These are phyloP conservation scores for Bombus sylvicola DNA, from an alignment of 1,140 invertebrate genomes.

Conservation along the genomic window DNA sequence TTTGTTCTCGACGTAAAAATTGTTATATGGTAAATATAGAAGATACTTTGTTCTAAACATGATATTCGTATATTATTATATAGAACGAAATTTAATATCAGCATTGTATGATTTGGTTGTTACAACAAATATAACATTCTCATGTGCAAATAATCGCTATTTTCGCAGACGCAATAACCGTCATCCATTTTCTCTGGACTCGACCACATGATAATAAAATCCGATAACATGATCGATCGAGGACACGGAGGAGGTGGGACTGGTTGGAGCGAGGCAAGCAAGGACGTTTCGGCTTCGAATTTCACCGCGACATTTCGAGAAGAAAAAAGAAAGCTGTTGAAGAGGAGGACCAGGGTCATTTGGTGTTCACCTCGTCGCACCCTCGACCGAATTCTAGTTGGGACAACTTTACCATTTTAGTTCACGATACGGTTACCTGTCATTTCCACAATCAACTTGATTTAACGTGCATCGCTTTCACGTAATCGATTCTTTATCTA, in stretches of 20 bases:
- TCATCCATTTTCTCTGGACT: neutral
- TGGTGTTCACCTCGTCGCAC: neutral
- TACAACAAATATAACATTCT: neutral
- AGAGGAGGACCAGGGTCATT: constrained; percentile 8
- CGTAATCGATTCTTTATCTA: no score
- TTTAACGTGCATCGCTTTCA: no score
- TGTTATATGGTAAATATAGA: no score
- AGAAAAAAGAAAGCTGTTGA: neutral
- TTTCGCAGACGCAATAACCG: neutral
- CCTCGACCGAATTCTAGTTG: neutral
- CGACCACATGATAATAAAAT: constrained; percentile 1
- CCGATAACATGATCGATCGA: constrained; percentile 3
- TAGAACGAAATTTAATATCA: no score
- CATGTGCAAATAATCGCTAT: neutral
- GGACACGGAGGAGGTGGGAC: neutral
- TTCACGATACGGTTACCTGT: neutral
- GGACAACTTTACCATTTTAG: neutral
- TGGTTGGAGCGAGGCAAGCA: neutral
- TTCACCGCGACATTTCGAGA: neutral
- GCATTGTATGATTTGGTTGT: neutral
- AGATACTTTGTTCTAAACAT: no score
- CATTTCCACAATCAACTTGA: no score
- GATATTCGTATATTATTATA: no score
- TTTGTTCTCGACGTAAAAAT: no score
- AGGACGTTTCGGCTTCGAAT: constrained; percentile 15